Conservation (phyloP, 2,113 vertebrate species). For the Pelmatolapia mariae region DNA sequence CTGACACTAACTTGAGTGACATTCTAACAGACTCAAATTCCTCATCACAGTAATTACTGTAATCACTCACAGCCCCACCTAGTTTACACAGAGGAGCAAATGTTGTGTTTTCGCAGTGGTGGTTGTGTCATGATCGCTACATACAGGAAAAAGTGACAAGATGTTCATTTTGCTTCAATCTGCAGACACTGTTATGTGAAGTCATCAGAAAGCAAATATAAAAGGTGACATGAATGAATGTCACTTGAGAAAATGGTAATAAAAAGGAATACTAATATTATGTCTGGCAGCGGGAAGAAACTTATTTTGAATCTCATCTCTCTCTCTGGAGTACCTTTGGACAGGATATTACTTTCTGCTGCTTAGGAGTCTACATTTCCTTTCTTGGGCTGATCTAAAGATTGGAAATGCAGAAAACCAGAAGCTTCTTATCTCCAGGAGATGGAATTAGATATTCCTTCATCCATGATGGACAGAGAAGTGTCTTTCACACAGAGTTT, state of each 20-base stretch:
- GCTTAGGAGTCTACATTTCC: slow-evolving; percentile 32
- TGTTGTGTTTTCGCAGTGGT: neutral
- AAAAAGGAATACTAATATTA: slow-evolving; percentile 12
- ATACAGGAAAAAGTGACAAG: neutral
- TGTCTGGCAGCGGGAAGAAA: neutral
- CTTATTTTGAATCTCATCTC: slow-evolving; percentile 3
- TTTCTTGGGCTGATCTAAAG: slow-evolving; percentile 13
- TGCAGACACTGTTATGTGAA: neutral
- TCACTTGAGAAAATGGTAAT: slow-evolving; percentile 1
- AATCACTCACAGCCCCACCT: neutral
- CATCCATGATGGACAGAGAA: neutral
- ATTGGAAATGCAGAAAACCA: slow-evolving; percentile 3
- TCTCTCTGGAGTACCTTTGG: slow-evolving; percentile 7
- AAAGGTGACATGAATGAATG: neutral
- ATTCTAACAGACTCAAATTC: neutral
- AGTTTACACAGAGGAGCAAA: neutral
- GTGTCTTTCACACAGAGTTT: neutral
- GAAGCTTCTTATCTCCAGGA: slow-evolving; percentile 24
- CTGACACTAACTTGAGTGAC: neutral
- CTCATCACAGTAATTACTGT: neutral
- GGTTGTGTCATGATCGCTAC: neutral
- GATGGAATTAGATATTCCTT: slow-evolving; percentile 29
- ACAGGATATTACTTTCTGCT: slow-evolving; percentile 57
- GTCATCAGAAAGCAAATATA: neutral
- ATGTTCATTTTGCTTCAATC: neutral